These are phyloP conservation scores for Baccha elongata DNA, from an alignment of 2,888 invertebrate species.

Conservation along the genomic window DNA sequence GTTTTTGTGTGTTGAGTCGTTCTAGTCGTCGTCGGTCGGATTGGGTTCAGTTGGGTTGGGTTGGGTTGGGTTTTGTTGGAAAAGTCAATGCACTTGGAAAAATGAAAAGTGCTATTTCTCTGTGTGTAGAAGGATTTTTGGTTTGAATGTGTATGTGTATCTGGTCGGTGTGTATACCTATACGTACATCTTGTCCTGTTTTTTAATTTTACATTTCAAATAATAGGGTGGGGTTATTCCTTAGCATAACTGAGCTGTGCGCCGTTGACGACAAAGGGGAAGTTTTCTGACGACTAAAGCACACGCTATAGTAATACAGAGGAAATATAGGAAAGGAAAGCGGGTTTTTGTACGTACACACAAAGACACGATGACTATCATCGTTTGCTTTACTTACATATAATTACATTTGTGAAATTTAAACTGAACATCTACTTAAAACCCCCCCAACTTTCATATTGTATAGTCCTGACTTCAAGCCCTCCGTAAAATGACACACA, in stretches of 20 bases:
- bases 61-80: slow-evolving; percentile 39
- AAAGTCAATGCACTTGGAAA: slow-evolving; percentile 74
- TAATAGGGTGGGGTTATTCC: slow-evolving; percentile 70
- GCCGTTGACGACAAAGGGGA: slow-evolving; percentile 72
- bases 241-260: slow-evolving; percentile 19
- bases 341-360: neutral
- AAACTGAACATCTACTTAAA: slow-evolving; percentile 63
- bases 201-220: slow-evolving; percentile 36
- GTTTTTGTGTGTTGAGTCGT: neutral
- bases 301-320: slow-evolving; percentile 24
- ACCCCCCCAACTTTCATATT: neutral
- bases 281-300: slow-evolving; percentile 51
- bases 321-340: neutral
- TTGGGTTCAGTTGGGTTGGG: slow-evolving; percentile 25
- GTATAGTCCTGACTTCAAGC: slow-evolving; percentile 12
- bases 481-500: slow-evolving; percentile 61
- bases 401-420: slow-evolving; percentile 74
- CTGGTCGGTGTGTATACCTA: slow-evolving; percentile 4
- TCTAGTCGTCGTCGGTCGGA: neutral
- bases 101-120: slow-evolving; percentile 61
- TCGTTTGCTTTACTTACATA: slow-evolving; percentile 71
- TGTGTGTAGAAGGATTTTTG: slow-evolving; percentile 15
- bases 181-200: slow-evolving; percentile 46
- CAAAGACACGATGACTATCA: slow-evolving; percentile 69
- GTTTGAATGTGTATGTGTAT: slow-evolving; percentile 10